phyloP scores from a whole-genome alignment of 2,888 invertebrate species.

The Chloroclystis v-ata region DNA sequence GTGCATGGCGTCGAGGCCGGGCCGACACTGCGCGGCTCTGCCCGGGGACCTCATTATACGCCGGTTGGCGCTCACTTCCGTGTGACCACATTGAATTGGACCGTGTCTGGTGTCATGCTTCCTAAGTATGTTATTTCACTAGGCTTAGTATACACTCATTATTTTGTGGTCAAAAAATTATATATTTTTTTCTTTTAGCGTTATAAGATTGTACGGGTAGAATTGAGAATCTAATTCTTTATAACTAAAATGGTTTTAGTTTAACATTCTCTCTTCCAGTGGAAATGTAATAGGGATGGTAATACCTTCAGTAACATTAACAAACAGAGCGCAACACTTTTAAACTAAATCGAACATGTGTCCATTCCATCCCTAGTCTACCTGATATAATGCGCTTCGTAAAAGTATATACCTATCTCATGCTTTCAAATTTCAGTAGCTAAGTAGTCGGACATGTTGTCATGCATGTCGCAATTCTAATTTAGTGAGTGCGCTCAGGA shows the following conservation, averaged over 20 bases:
- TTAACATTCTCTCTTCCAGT: too few relatives aligned
- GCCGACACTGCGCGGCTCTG: slow-evolving; percentile 32
- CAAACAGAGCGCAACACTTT: too few relatives aligned
- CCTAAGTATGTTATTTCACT: slow-evolving; percentile 34
- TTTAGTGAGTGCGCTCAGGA: slow-evolving; percentile 21
- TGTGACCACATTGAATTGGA: slow-evolving; percentile 35
- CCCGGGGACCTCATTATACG: slow-evolving; percentile 29
- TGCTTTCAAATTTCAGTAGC: too few relatives aligned
- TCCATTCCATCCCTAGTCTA: too few relatives aligned
- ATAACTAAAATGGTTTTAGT: too few relatives aligned
- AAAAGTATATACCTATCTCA: too few relatives aligned
- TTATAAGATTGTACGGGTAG: too few relatives aligned
- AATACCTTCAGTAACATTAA: too few relatives aligned
- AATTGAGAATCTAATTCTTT: too few relatives aligned
- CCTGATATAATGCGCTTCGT: too few relatives aligned
- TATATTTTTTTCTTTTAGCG: not conserved
- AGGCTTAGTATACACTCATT: not conserved
- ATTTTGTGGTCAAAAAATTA: not conserved
- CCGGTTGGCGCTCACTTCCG: slow-evolving; percentile 33
- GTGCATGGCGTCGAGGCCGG: slow-evolving; percentile 41
- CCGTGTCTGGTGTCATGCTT: slow-evolving; percentile 32
- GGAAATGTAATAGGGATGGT: too few relatives aligned
- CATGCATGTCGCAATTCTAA: slow-evolving; percentile 22
- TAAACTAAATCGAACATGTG: too few relatives aligned
- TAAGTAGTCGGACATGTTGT: slow-evolving; percentile 12